Base-by-base conservation (phyloP, 2,888 invertebrate species). In the Galeruca laticollis region DNA sequence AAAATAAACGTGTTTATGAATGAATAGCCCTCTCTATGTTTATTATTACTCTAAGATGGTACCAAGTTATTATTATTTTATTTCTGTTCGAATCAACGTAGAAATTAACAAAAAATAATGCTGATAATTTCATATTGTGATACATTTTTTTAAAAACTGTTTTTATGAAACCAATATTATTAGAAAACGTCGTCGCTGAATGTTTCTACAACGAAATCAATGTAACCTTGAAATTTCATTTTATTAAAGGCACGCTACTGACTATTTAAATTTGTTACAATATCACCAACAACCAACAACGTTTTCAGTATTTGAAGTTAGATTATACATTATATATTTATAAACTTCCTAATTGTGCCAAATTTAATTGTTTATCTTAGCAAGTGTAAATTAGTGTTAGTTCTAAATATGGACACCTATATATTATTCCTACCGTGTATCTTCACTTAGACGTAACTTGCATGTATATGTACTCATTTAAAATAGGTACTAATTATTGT, bases 301-400 rank as follows among this genome's bases (percentile, higher is more conserved):
- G 40, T 40, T 37, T 37, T 37, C 13, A 37, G n/a, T n/a, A 40
- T 40, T n/a, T n/a, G 5, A 6, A 4, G 5, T 40, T 40, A 40
- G 40, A 40, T 40, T 26, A 13, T 40, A 40, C 40, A n/a, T 13
- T n/a, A 31, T n/a, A 31, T 11, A 18, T 9, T 8, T 54, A 54
- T 26, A 13, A n/a, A 57, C 56, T 35, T 35, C 40, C 57, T 37
- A 65, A 65, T 65, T 65, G 65, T 65, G 57, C 65, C 65, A 65
- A 65, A 59, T 65, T 59, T 59, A 65, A 65, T 35, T 65, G 65
- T 65, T 64, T 64, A 65, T 59, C 47, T 49, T 59, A 33, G 59
- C 35, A 6, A 31, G 54, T 64, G 40, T 57, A 56, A 64, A 64
- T 54, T 54, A n/a, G 26, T 20, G 21, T 40, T 56, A 56, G 35